These are phyloP conservation scores for Linhomoeus sp. DNA, from an alignment of 2,888 invertebrate species.

Conservation along the genomic window DNA sequence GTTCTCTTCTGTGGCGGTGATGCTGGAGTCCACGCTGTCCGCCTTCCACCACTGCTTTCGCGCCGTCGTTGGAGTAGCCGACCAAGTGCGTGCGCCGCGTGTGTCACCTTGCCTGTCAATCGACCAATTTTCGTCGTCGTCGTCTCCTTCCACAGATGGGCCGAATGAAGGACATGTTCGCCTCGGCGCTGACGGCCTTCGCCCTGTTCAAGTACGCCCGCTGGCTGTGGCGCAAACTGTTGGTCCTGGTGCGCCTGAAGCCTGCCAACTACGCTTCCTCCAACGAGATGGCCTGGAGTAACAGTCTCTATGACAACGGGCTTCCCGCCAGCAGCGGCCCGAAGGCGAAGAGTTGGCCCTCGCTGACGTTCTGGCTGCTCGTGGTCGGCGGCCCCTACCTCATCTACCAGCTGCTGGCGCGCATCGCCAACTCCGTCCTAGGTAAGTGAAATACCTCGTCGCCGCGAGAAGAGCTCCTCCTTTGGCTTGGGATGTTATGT, in stretches of 20 bases:
- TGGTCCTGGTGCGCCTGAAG: constrained; percentile 37
- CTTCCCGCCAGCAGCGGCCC: no score
- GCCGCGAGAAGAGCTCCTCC: no score
- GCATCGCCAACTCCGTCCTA: constrained; percentile 12
- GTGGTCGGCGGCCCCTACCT: constrained; percentile 76
- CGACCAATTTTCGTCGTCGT: no score
- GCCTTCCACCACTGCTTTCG: constrained; percentile 78
- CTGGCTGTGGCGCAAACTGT: constrained; percentile 54
- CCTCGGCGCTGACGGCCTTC: constrained; percentile 66
- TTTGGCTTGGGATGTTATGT: no score
- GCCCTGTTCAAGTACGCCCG: constrained; percentile 58
- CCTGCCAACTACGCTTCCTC: constrained; percentile 11
- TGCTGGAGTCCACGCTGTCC: constrained; percentile 82
- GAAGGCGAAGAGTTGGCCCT: constrained; percentile 42
- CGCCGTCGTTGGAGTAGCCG: constrained; percentile 77
- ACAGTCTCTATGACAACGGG: no score
- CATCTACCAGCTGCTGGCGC: constrained; percentile 52
- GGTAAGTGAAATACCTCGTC: constrained; percentile 7
- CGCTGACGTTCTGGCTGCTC: constrained; percentile 62
- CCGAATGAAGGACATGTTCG: constrained; percentile 53
- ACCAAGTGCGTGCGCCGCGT: no score
- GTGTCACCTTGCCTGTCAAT: no score
- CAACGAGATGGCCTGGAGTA: no score
- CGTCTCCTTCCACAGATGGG: no score
- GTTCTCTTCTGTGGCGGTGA: constrained; percentile 72